Conservation (phyloP, 2,113 vertebrate genomes). For the Cranoglanis bouderius region DNA sequence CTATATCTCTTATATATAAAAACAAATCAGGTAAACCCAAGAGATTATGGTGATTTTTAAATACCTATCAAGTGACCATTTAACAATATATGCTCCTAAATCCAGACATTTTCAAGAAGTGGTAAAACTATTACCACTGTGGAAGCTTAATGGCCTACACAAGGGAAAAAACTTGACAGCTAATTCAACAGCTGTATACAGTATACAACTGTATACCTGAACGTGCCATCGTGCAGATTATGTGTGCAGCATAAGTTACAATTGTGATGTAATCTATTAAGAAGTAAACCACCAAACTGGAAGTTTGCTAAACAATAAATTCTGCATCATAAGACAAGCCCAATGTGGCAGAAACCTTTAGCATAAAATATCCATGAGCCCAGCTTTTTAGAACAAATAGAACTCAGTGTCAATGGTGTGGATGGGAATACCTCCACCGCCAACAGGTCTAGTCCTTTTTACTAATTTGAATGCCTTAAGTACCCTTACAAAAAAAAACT, state of each 20-base stretch:
- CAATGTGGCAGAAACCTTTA: not conserved
- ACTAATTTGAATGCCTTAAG: not conserved
- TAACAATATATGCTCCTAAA: not conserved
- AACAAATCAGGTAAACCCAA: too few relatives aligned
- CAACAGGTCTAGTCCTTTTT: not conserved
- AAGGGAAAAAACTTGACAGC: too few relatives aligned
- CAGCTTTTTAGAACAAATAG: not conserved
- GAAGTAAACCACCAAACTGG: not conserved
- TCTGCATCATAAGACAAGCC: not conserved
- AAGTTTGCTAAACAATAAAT: not conserved
- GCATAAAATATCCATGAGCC: not conserved
- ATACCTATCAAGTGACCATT: not conserved
- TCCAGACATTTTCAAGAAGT: not conserved
- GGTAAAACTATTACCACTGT: not conserved
- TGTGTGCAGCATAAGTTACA: not conserved
- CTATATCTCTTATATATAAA: too few relatives aligned
- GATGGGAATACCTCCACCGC: not conserved
- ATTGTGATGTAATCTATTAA: not conserved
- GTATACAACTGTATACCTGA: not conserved
- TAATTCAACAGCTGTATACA: not conserved
- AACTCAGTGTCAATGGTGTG: not conserved
- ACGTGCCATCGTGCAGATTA: not conserved
- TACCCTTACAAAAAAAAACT: not conserved
- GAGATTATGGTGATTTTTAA: too few relatives aligned
- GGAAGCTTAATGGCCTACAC: not conserved